Evolutionary conservation across 2,888 invertebrate species (phyloP), one percentile per base, ranked within the genome.

Genomic region (Drosophila macrospina): DNA sequence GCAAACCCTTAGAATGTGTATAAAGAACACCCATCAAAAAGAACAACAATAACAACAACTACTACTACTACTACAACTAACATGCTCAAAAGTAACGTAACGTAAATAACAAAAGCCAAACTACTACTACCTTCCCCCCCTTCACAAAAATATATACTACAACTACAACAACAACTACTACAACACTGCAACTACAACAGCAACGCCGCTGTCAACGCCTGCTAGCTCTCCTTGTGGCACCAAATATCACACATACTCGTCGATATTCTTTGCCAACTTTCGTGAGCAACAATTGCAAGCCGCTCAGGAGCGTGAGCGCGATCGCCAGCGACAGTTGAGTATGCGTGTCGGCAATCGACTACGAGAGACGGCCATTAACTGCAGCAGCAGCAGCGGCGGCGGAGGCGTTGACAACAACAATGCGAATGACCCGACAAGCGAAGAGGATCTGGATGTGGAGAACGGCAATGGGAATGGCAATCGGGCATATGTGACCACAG

Each of bases 141-240:
- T 69, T 69, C 72, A 69, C 67, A 69, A 61, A 71, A 75, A 63
- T 71, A 66, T 74, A 74, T 74, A 74, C 63, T 32, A 50, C 65
- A 55, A 68, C 72, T 55, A 67, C 60, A 64, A 73, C 74, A 39
- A 65, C 56, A 41, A 48, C 67, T 50, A 70, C 75, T 48, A 56
- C 73, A 75, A 71, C 79, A 36, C 44, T 15, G 73, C 69, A 71
- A 70, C 70, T 74, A 78, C 72, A 48, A 70, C 86, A 91, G 91
- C 91, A 66, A 91, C 91, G 72, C 91, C 91, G 67, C 83, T 91
- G 50, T 91, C 92, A 63, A 91, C 91, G 67, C 91, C 91, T 66
- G 91, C 91, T 56, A 90, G 91, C 69, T 91, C 91, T 41, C 91
- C 91, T 30, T 91, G 91, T 65, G 91, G 90, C 77, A 91, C 90